Evolutionary conservation across 92 coral and sea anemone species (phyloP), one percentile per base, ranked within the genome.

Genomic region (Epizoanthus fatuus): DNA sequence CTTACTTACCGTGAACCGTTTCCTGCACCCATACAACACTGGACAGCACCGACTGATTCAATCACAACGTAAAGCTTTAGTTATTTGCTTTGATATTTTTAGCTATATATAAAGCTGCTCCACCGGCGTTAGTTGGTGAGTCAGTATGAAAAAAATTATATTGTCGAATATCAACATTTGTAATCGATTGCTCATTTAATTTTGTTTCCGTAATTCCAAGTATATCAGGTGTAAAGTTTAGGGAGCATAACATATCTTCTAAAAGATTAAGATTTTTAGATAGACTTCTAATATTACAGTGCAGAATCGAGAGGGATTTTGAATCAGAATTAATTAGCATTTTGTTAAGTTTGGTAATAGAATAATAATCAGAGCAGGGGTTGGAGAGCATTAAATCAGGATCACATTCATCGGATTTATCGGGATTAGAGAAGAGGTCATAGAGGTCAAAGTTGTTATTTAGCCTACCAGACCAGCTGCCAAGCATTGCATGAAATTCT

Each of bases 211-310:
- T 78, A 60, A 86, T 86, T 86, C 78, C 90, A 86, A 66, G 72
- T 67, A 86, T 68, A n/a, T 79, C 80, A 38, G 54, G 79, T 66
- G 45, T 55, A 22, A 11, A 69, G 75, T 85, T 64, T 65, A 90
- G 72, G 66, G 76, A 79, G 59, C 52, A 54, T 12, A 85, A 54
- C 29, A 79, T 39, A 22, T 84, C 87, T 55, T 58, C 35, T 63
- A 85, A 65, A 22, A 66, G 35, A 54, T 74, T 55, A 47, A 80
- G 72, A 29, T 86, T 86, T 86, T 90, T 90, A 54, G 90, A 53
- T 37, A 86, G 57, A 58, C 93, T 90, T 81, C 93, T 90, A 40
- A 90, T 71, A 81, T 90, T 90, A 59, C 85, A 90, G 53, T 90
- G 93, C 54, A 90, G 68, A 37, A 86, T 16, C 7, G 82, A 72